phyloP scores from a whole-genome alignment of 2,113 vertebrate species.

The Pagrus major region DNA sequence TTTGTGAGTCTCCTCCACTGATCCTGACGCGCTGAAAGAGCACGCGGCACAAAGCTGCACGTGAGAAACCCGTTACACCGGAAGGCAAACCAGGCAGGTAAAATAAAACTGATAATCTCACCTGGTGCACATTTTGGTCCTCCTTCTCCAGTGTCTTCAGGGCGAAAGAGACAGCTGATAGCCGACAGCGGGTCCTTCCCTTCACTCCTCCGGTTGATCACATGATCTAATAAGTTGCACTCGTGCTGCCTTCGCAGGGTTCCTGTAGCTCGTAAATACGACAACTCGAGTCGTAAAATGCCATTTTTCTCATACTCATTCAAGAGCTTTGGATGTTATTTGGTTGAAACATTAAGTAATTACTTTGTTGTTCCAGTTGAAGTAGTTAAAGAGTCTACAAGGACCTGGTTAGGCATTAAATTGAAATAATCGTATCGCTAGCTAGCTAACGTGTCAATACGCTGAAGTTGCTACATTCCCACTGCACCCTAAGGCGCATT shows the following conservation, averaged over 20 bases:
- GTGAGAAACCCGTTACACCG: not conserved
- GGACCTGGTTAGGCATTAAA: not conserved
- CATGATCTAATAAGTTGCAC: slow-evolving; percentile 26
- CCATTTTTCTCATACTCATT: not conserved
- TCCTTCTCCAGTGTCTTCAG: slow-evolving; percentile 11
- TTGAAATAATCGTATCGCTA: not conserved
- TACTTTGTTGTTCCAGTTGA: not conserved
- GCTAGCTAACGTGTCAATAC: rapidly evolving
- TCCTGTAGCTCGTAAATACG: not conserved
- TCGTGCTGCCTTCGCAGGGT: slow-evolving; percentile 37
- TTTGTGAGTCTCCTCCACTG: rapidly evolving
- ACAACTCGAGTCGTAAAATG: rapidly evolving
- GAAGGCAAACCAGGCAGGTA: rapidly evolving
- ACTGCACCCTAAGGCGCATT: rapidly evolving
- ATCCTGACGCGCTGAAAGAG: not conserved
- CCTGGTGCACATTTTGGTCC: slow-evolving; percentile 71
- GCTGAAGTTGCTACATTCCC: rapidly evolving
- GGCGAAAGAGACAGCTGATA: slow-evolving; percentile 4
- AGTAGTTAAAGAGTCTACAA: not conserved
- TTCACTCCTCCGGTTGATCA: slow-evolving; percentile 35
- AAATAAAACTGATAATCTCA: slow-evolving; percentile 6
- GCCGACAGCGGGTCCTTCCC: not conserved
- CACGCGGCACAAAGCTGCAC: not conserved
- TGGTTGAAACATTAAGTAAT: not conserved
- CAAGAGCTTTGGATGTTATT: not conserved